phyloP scores from a whole-genome alignment of 2,797 vertebrate genomes.

The Euthynnus affinis region DNA sequence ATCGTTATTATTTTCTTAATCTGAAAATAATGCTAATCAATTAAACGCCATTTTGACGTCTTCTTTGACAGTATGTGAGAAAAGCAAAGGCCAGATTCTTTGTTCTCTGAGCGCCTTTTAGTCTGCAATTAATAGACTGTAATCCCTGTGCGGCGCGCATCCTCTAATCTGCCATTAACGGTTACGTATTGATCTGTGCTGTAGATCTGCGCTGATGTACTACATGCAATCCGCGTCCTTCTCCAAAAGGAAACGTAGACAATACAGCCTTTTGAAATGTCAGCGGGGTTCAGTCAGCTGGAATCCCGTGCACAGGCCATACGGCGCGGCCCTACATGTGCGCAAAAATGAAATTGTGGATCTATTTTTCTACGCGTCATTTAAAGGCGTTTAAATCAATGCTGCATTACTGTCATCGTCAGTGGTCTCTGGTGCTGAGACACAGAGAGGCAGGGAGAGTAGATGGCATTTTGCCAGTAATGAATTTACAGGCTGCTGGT shows the following conservation, averaged over 20 bases:
- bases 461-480: conserved; percentile 33
- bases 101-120: conserved; percentile 75
- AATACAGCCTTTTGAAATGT: conserved; percentile 13
- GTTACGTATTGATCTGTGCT: conserved; percentile 60
- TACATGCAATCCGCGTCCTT: neutral
- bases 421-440: conserved; percentile 29
- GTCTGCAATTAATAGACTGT: conserved; percentile 52
- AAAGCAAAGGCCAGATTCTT: conserved; percentile 70
- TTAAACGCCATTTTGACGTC: neutral
- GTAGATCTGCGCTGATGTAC: conserved; percentile 29
- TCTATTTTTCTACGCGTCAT: conserved; percentile 17
- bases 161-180: conserved; percentile 62
- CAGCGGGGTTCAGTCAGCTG: conserved; percentile 48
- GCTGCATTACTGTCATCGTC: conserved; percentile 33
- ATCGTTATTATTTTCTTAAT: neutral
- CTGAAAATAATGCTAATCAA: neutral
- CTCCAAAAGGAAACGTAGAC: conserved; percentile 9
- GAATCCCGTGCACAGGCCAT: conserved; percentile 45
- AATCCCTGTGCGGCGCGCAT: conserved; percentile 54
- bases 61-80: conserved; percentile 10
- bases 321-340: conserved; percentile 60
- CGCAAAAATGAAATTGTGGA: conserved; percentile 32
- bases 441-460: conserved; percentile 1
- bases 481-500: conserved; percentile 42
- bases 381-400: conserved; percentile 50